Evolutionary conservation across 2,113 vertebrate species (phyloP).

Genomic region (Monarcha castaneiventris): DNA sequence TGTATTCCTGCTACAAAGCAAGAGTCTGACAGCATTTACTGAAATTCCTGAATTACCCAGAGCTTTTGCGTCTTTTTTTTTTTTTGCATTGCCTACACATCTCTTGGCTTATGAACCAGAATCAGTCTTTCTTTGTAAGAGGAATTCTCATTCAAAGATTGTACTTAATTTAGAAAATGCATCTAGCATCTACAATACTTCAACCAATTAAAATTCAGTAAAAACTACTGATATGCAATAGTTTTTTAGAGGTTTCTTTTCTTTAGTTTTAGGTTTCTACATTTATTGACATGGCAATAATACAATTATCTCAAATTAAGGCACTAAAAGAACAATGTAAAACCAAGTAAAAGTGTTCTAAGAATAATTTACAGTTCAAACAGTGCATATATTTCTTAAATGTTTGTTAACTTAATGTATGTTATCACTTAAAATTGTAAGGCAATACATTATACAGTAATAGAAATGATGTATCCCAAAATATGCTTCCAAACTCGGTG

Average conservation of each 20-base stretch:
- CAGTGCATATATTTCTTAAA: constrained; percentile 94
- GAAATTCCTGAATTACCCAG: constrained; percentile 72
- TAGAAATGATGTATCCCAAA: constrained; percentile 87
- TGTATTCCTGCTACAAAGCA: constrained; percentile 72
- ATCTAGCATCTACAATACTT: constrained; percentile 71
- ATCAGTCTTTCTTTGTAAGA: constrained; percentile 72
- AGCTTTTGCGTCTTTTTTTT: constrained; percentile 30
- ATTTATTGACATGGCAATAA: constrained; percentile 88
- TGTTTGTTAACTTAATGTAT: constrained; percentile 95
- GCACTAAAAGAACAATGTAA: constrained; percentile 93
- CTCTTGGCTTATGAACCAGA: constrained; percentile 61
- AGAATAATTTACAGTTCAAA: constrained; percentile 99
- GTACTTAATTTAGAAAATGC: constrained; percentile 78
- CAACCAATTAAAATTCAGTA: constrained; percentile 74
- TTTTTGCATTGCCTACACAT: constrained; percentile 53
- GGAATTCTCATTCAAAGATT: constrained; percentile 77
- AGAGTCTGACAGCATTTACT: constrained; percentile 71
- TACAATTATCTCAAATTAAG: constrained; percentile 91
- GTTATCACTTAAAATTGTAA: constrained; percentile 90
- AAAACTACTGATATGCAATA: constrained; percentile 74
- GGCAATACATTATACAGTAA: constrained; percentile 94
- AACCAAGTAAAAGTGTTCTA: constrained; percentile 93
- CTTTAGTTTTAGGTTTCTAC: constrained; percentile 69
- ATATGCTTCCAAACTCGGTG: constrained; percentile 72
- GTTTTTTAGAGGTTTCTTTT: constrained; percentile 52